Percentiles rank a stretch among this genome's conserved stretches.
phyloP scores from a whole-genome alignment of 2,888 invertebrate species.

The Onthophagus sagittarius region DNA sequence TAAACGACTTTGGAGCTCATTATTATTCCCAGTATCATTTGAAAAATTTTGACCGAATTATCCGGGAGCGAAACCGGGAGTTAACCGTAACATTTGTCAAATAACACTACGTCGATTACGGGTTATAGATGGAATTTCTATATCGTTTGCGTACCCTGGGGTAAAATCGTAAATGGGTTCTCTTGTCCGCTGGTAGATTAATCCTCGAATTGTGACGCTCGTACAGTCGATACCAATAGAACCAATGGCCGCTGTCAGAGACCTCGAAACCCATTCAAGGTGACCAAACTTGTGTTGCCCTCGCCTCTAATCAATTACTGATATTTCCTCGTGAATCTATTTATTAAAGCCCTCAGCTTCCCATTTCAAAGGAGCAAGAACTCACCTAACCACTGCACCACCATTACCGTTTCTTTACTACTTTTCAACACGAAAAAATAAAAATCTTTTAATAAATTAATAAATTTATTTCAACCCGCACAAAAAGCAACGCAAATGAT shows the following conservation, averaged over 20 bases:
- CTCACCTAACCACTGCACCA: neutral
- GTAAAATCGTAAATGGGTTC: neutral
- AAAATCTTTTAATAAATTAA: too few species aligned
- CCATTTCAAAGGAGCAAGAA: neutral
- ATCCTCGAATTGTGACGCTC: neutral
- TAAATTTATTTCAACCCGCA: too few species aligned
- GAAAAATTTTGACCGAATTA: neutral
- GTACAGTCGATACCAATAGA: neutral
- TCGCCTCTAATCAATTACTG: neutral
- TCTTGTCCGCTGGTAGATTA: neutral
- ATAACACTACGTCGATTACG: neutral
- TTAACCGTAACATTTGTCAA: neutral
- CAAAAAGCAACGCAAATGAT: too few species aligned
- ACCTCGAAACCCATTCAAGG: neutral
- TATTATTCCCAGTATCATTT: conserved; percentile 1
- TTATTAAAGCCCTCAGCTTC: neutral
- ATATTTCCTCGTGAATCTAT: neutral
- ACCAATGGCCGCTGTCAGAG: neutral
- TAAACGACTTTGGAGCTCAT: conserved; percentile 10
- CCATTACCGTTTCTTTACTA: neutral
- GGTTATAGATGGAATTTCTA: neutral
- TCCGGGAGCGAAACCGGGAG: neutral
- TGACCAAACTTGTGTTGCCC: neutral
- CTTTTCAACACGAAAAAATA: neutral
- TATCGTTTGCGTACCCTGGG: neutral